Conservation (phyloP, 1,140 invertebrate species). For the Hylaeus volcanicus region DNA sequence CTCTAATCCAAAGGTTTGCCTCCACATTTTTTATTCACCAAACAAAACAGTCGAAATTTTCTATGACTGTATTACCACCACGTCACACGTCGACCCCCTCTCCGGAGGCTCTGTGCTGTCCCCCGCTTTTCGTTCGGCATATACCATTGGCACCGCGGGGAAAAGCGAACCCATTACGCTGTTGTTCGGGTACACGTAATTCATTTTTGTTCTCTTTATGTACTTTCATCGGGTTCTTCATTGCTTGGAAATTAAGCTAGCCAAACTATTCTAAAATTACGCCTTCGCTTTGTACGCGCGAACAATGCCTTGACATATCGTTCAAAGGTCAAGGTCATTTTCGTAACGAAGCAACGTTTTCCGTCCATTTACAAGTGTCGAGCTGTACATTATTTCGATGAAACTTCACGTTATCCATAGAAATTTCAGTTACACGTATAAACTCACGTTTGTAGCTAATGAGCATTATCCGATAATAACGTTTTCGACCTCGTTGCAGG, state of each 20-base stretch:
- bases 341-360: neutral
- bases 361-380: neutral
- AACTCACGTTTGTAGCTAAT: too few relatives aligned
- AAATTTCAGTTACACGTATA: neutral
- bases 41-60: constrained; percentile 44
- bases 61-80: constrained; percentile 44
- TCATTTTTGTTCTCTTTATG: constrained; percentile 15
- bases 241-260: constrained; percentile 15
- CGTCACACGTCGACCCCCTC: constrained; percentile 16
- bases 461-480: too few relatives aligned
- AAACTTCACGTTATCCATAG: neutral
- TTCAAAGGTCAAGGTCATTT: constrained; percentile 23
- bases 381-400: neutral
- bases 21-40: constrained; percentile 73
- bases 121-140: constrained; percentile 41
- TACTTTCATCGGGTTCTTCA: constrained; percentile 22
- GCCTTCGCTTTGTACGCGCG: neutral
- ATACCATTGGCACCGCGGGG: constrained; percentile 31
- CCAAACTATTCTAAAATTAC: neutral
- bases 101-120: constrained; percentile 32
- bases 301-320: neutral
- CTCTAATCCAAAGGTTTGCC: constrained; percentile 81
- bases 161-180: constrained; percentile 23
- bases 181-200: constrained; percentile 27
- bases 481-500: too few relatives aligned